These are phyloP conservation scores for Sanderia malayensis DNA, from an alignment of 30 jellyfish, hydroid and myxozoan genomes.

Conservation along the genomic window DNA sequence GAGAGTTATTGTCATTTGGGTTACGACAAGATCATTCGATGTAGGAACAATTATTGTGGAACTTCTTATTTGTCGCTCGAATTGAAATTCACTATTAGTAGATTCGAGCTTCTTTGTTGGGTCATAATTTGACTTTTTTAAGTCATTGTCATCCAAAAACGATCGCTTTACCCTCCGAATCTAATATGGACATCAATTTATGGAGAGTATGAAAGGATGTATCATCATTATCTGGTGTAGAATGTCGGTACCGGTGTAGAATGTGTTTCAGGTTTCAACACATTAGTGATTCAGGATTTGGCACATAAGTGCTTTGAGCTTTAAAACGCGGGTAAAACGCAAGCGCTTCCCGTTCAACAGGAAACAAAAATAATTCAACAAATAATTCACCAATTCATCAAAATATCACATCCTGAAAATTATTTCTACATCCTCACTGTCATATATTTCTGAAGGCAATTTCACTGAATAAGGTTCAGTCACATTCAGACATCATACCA, in stretches of 20 bases:
- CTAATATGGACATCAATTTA: not conserved
- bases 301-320: no score
- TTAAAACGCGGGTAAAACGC: no score
- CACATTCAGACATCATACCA: no score
- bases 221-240: conserved; percentile 3
- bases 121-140: conserved; percentile 23
- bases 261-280: no score
- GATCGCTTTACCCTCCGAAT: not conserved
- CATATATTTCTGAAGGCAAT: no score
- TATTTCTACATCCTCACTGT: no score
- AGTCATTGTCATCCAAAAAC: not conserved
- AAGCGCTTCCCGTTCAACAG: no score
- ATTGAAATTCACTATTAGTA: conserved; percentile 20
- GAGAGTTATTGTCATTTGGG: conserved; percentile 23
- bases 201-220: not conserved
- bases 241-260: not conserved
- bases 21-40: conserved; percentile 29
- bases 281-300: no score
- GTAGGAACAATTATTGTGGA: conserved; percentile 34
- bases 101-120: conserved; percentile 34
- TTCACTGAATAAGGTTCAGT: no score
- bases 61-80: conserved; percentile 18
- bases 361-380: no score
- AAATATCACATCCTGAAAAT: no score
- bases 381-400: no score